Evolutionary conservation across 2,888 invertebrate species (phyloP).

Genomic region (Julus scandinavius): DNA sequence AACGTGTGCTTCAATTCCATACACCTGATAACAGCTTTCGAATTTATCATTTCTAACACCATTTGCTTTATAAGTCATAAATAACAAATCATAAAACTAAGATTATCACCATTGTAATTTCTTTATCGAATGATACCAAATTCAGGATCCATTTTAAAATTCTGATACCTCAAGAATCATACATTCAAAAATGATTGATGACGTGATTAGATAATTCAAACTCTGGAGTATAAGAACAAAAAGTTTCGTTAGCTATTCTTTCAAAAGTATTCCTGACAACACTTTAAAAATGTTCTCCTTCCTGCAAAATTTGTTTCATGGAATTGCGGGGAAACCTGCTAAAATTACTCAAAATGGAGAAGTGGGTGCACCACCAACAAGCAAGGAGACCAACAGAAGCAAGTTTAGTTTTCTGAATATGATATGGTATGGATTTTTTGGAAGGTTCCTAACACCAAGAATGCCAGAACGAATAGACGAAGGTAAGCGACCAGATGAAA

Average conservation of each 20-base stretch:
- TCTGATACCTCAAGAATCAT: neutral
- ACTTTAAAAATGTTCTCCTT: neutral
- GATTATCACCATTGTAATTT: no score
- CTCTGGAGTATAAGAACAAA: neutral
- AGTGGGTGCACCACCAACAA: slow-evolving; percentile 18
- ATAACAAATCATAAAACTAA: no score
- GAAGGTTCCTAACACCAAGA: neutral
- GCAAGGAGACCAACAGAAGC: neutral
- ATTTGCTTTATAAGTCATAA: no score
- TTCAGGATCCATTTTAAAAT: no score
- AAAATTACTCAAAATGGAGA: slow-evolving; percentile 32
- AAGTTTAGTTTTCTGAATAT: slow-evolving; percentile 2
- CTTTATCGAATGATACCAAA: no score
- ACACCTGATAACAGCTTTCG: no score
- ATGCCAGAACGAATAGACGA: neutral
- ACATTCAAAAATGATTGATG: no score
- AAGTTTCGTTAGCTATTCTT: neutral
- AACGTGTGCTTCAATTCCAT: no score
- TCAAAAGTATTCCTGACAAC: neutral
- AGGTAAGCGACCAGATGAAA: neutral
- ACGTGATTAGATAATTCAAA: neutral
- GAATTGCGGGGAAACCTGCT: neutral
- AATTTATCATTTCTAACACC: no score
- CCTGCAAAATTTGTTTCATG: neutral
- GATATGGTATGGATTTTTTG: slow-evolving; percentile 27